phyloP scores from a whole-genome alignment of 1,140 invertebrate species.

The Nasonia giraulti region DNA sequence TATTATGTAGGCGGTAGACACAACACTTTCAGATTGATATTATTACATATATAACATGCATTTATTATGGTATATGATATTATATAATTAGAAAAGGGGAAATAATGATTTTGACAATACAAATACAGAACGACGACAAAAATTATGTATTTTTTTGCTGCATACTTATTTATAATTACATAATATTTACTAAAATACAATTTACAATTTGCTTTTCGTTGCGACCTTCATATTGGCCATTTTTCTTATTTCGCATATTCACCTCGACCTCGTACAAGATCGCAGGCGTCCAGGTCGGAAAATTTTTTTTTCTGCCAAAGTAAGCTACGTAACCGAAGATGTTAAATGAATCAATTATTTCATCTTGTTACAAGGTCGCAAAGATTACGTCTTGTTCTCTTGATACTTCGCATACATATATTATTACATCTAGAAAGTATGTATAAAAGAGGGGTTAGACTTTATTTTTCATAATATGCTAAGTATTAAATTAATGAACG shows the following conservation, averaged over 20 bases:
- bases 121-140: constrained; percentile 38
- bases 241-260: not conserved
- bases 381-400: constrained; percentile 49
- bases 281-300: not conserved
- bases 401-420: constrained; percentile 27
- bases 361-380: constrained; percentile 27
- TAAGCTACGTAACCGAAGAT: not conserved
- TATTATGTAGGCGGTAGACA: not conserved
- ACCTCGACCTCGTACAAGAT: not conserved
- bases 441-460: constrained; percentile 46
- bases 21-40: not conserved
- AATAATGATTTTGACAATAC: constrained; percentile 19
- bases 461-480: constrained; percentile 48
- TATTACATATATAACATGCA: not conserved
- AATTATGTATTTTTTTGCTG: constrained; percentile 30
- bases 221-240: not conserved
- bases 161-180: constrained; percentile 46
- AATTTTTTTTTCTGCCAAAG: not conserved
- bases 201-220: constrained; percentile 40
- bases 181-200: constrained; percentile 47
- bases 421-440: constrained; percentile 43
- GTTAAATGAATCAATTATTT: not conserved
- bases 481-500: constrained; percentile 63
- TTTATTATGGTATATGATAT: not conserved
- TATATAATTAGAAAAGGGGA: constrained; percentile 6